phyloP scores from a whole-genome alignment of 2,113 vertebrate genomes.

The Myotis brandtii region DNA sequence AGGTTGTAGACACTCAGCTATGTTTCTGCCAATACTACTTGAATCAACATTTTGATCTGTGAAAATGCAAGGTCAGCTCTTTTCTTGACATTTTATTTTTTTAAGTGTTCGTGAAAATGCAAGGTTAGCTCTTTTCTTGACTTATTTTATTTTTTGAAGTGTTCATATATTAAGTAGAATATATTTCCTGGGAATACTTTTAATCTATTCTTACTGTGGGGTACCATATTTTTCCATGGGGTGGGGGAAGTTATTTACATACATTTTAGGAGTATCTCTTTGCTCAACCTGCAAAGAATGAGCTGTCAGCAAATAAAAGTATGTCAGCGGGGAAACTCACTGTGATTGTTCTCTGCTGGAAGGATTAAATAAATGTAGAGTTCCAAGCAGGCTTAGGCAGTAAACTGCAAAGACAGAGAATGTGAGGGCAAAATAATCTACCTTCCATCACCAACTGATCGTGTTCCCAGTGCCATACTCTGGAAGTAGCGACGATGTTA shows the following conservation, averaged over 20 bases:
- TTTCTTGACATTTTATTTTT: slow-evolving; percentile 13
- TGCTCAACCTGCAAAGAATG: slow-evolving; percentile 36
- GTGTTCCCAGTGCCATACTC: not conserved
- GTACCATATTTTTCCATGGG: not conserved
- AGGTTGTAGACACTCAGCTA: not conserved
- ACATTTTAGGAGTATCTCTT: not conserved
- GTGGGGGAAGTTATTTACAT: not conserved
- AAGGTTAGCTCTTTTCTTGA: not conserved
- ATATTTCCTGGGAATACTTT: slow-evolving; percentile 29
- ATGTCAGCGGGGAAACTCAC: slow-evolving; percentile 46
- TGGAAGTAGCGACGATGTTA: not conserved
- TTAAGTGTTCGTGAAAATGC: slow-evolving; percentile 22
- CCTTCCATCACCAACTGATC: not conserved
- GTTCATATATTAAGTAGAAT: not conserved
- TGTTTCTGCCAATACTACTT: not conserved
- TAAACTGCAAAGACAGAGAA: slow-evolving; percentile 58
- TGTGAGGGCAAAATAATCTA: slow-evolving; percentile 10
- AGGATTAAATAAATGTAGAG: slow-evolving; percentile 50
- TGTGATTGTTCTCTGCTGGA: slow-evolving; percentile 57
- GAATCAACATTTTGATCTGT: slow-evolving; percentile 32
- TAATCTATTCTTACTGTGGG: not conserved
- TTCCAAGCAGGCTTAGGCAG: slow-evolving; percentile 40
- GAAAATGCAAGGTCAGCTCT: slow-evolving; percentile 6
- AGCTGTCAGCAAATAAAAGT: slow-evolving; percentile 2
- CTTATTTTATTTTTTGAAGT: slow-evolving; percentile 18